These are phyloP conservation scores for Diachasma alloeum DNA, from an alignment of 1,140 invertebrate genomes.

Conservation along the genomic window DNA sequence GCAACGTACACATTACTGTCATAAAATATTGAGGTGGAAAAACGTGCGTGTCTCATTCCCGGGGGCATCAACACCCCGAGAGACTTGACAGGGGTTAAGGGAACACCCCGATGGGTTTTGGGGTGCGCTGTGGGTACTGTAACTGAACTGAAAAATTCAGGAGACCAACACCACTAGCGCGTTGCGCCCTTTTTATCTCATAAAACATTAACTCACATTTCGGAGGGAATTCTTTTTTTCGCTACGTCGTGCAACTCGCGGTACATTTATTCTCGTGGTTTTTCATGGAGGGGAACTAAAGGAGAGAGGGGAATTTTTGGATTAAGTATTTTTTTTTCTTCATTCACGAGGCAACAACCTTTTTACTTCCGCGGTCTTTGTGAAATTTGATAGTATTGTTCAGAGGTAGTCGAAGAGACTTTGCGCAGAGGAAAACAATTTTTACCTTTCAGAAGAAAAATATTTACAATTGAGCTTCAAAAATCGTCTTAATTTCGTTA, in stretches of 20 bases:
- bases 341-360: no score
- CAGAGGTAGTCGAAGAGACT: no score
- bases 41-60: constrained; percentile 49
- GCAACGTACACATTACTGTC: constrained; percentile 56
- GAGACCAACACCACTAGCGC: constrained; percentile 41
- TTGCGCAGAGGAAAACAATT: no score
- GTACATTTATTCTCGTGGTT: not conserved
- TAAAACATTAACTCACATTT: constrained; percentile 51
- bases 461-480: no score
- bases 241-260: not conserved
- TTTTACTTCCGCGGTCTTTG: no score
- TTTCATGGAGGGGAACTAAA: not conserved
- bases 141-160: constrained; percentile 52
- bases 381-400: no score
- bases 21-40: constrained; percentile 58
- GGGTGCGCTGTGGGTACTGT: constrained; percentile 35
- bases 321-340: no score
- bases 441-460: no score
- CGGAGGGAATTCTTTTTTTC: constrained; percentile 12
- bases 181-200: constrained; percentile 56
- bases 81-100: constrained; percentile 36
- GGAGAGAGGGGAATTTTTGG: no score
- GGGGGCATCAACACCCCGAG: constrained; percentile 54
- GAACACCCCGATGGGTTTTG: not conserved
- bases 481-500: no score